phyloP scores from a whole-genome alignment of 2,888 invertebrate genomes.

The Lamellibrachia satsuma region DNA sequence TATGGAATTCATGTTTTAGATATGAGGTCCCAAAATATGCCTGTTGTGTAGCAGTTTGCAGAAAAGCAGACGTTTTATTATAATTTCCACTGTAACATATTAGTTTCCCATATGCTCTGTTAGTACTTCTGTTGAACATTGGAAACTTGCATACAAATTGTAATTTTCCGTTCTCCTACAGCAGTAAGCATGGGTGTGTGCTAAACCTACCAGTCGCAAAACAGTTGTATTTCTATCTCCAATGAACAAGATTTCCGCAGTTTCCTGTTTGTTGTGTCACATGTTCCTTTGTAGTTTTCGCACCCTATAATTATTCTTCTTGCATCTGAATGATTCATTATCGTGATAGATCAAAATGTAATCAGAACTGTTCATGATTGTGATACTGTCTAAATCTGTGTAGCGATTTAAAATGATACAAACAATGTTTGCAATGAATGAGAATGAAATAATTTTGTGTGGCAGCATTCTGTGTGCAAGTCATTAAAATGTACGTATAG shows the following conservation, averaged over 20 bases:
- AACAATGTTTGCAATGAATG: no score
- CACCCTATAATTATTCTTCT: no score
- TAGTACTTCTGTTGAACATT: neutral
- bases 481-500: neutral
- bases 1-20: neutral
- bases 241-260: neutral
- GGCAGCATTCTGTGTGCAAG: neutral
- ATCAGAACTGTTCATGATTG: neutral
- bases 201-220: neutral
- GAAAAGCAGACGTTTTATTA: neutral
- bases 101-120: no score
- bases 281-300: neutral
- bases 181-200: neutral
- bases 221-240: neutral
- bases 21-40: neutral
- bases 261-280: neutral
- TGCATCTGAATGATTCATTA: no score
- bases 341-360: neutral
- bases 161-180: neutral
- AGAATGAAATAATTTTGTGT: no score
- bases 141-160: neutral
- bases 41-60: neutral
- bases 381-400: neutral
- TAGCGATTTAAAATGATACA: neutral
- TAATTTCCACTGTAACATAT: no score